phyloP scores from a whole-genome alignment of 2,888 invertebrate genomes.

The Hybos culiciformis region DNA sequence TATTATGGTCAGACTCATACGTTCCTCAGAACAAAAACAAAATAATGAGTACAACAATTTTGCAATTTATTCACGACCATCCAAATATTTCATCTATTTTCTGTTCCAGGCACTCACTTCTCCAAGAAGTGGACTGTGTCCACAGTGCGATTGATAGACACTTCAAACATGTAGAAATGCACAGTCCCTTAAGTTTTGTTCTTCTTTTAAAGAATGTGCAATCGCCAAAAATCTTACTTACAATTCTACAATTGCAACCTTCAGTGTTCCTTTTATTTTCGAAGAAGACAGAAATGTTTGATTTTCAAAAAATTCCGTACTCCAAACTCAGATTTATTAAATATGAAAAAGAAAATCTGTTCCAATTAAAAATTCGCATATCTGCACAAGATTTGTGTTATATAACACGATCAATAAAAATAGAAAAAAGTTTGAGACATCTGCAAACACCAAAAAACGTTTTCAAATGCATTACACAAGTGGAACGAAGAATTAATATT shows the following conservation, averaged over 20 bases:
- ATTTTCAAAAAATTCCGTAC: background rate
- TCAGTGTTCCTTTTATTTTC: background rate
- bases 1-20: background rate
- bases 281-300: background rate
- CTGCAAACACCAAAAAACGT: no score
- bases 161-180: background rate
- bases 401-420: background rate
- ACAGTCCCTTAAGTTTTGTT: background rate
- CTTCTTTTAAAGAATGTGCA: background rate
- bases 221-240: background rate
- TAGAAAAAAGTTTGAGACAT: no score
- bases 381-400: background rate
- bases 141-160: background rate
- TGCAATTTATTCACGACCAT: no score
- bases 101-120: background rate
- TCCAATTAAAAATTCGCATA: background rate
- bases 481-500: no score
- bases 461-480: no score
- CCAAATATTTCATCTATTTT: no score
- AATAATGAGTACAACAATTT: no score
- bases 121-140: background rate
- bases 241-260: background rate
- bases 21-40: no score
- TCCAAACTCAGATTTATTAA: background rate
- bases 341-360: background rate